Evolutionary conservation across 92 coral and sea anemone species (phyloP), one percentile per base, ranked within the genome.

Genomic region (Siderastrea siderea): DNA sequence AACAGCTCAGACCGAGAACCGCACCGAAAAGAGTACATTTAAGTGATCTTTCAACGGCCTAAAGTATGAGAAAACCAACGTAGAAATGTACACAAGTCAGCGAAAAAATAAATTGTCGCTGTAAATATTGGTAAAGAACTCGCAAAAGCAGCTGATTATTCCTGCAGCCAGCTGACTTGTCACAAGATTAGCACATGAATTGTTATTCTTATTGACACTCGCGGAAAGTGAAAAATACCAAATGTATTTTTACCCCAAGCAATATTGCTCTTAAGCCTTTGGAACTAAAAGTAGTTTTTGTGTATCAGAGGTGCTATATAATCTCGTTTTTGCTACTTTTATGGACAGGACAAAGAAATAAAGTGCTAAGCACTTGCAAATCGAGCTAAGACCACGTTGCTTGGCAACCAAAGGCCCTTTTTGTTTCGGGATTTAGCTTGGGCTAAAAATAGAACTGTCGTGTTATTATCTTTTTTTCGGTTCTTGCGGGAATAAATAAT

Each of bases 161-260:
- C 17, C 78, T 71, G 3, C 7, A 47, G 86, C 46, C 86, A 82
- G 66, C 78, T 82, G 86, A 57, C 47, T 71, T 55, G 74, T 80
- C 84, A 80, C 13, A 15, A 46, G 43, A 45, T 55, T 64, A 58
- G 61, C 48, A 43, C 51, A 26, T 49, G 17, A 11, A 59, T 82
- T 82, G 86, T 57, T 82, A 38, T 51, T 51, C 45, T 5, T 47
- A 26, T 79, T 54, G 84, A 80, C 84, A 80, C 4, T 3, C 74
- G 77, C 75, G 65, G 75, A 80, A 80, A 80, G 46, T 68, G 84
- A 80, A 80, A 79, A 68, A 65, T n/a, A 80, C 62, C 80, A 80
- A 68, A 55, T 66, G 66, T 80, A 70, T 70, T 82, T 70, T 82
- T 71, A 57, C 78, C 78, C 78, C 68, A 47, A 6, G 86, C 59